A percentile compares a stretch with the other conserved stretches of the same genome.
Conservation (phyloP, 2,888 invertebrate genomes). For the Phorcus lineatus region DNA sequence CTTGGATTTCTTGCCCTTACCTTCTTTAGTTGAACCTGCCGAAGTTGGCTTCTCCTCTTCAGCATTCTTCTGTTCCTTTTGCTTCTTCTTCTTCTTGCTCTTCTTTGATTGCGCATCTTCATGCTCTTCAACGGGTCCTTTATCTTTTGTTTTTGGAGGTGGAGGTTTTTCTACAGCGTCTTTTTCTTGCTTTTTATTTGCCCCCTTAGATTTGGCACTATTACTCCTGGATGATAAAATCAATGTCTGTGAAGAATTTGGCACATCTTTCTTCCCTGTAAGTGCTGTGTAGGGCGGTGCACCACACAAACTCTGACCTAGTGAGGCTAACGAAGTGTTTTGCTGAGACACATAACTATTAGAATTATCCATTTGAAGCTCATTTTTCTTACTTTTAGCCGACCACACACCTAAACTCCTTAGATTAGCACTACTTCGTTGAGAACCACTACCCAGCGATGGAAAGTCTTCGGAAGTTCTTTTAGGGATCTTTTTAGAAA, state of each 20-base stretch:
- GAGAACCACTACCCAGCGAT: conserved; percentile 28
- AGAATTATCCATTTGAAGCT: not conserved
- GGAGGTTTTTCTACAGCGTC: conserved; percentile 28
- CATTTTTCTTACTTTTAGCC: conserved; percentile 23
- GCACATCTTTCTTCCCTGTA: not conserved
- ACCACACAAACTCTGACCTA: conserved; percentile 27
- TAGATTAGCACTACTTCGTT: conserved; percentile 16
- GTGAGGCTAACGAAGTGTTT: conserved; percentile 12
- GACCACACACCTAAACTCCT: conserved; percentile 37
- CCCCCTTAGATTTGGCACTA: conserved; percentile 32
- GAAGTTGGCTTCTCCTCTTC: conserved; percentile 27
- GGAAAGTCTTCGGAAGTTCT: conserved; percentile 48
- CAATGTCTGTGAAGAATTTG: not conserved
- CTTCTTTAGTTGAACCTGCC: conserved; percentile 30
- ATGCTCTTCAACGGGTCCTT: conserved; percentile 28
- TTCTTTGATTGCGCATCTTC: conserved; percentile 44
- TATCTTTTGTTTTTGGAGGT: conserved; percentile 16
- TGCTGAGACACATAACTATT: not conserved
- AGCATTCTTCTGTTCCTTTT: conserved; percentile 47
- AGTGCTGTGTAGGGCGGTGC: conserved; percentile 23
- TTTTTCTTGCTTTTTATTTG: conserved; percentile 33
- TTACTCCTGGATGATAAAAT: conserved; percentile 1
- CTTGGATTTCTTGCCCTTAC: conserved; percentile 14
- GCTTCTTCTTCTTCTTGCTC: conserved; percentile 70
- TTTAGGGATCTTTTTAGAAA: conserved; percentile 26